A percentile compares a stretch with the other conserved stretches of the same genome.
Evolutionary conservation across 1,140 invertebrate species (phyloP).

Genomic region (Pectinophora gossypiella): DNA sequence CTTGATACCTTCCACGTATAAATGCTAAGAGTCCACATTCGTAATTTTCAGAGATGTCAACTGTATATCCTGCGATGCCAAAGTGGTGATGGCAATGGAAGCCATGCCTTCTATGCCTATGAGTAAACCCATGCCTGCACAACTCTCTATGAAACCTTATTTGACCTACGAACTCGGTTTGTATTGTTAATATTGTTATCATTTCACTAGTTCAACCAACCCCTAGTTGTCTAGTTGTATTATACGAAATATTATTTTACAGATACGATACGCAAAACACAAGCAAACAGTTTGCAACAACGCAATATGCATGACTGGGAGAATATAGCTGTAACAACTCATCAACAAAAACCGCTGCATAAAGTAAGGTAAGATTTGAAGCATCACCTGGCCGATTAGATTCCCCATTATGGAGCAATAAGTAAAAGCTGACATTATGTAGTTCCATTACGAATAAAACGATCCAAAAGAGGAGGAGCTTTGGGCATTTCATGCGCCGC

Average conservation of each 20-base stretch:
- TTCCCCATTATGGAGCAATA: too few relatives aligned
- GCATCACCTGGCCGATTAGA: too few relatives aligned
- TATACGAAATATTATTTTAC: conserved; percentile 8
- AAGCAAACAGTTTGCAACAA: conserved; percentile 57
- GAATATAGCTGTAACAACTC: conserved; percentile 51
- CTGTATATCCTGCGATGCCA: conserved; percentile 84
- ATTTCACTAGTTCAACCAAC: background rate
- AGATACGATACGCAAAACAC: conserved; percentile 76
- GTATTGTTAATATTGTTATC: background rate
- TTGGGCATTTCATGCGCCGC: too few relatives aligned
- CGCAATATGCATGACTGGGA: conserved; percentile 68
- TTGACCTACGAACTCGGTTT: conserved; percentile 81
- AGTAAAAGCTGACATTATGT: too few relatives aligned
- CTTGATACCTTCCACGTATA: conserved; percentile 5
- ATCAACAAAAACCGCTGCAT: conserved; percentile 22
- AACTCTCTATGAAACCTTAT: conserved; percentile 78
- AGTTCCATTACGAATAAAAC: too few relatives aligned
- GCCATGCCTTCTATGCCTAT: conserved; percentile 65
- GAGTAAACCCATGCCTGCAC: conserved; percentile 66
- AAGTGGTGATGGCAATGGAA: conserved; percentile 81
- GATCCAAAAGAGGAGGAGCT: too few relatives aligned
- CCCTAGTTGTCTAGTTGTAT: background rate
- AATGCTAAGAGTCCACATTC: conserved; percentile 3
- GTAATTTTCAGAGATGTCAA: conserved; percentile 77
- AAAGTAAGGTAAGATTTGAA: conserved; percentile 28